These are phyloP conservation scores for Dendroctonus ponderosae DNA, from an alignment of 1,140 invertebrate genomes.

Conservation along the genomic window DNA sequence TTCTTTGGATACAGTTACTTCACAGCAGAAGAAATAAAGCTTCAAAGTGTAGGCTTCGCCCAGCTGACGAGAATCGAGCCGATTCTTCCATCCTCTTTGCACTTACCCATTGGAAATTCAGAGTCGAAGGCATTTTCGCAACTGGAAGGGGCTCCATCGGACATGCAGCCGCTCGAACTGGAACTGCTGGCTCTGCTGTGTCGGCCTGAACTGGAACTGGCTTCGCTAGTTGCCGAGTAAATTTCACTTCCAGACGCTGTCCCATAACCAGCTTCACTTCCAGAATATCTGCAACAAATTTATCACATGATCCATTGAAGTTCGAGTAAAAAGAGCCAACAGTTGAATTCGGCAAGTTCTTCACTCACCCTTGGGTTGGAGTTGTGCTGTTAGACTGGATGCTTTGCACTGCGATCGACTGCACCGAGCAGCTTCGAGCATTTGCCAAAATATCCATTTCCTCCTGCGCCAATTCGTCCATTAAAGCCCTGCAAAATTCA, in stretches of 20 bases:
- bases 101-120: slow-evolving; percentile 67
- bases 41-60: too few relatives aligned
- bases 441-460: slow-evolving; percentile 78
- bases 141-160: slow-evolving; percentile 68
- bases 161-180: slow-evolving; percentile 76
- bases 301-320: neutral
- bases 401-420: slow-evolving; percentile 58
- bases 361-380: slow-evolving; percentile 48
- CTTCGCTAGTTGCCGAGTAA: slow-evolving; percentile 47
- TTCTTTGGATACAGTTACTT: slow-evolving; percentile 2
- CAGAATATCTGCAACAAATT: slow-evolving; percentile 38
- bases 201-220: slow-evolving; percentile 49
- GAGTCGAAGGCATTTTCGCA: slow-evolving; percentile 76
- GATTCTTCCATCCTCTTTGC: neutral
- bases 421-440: slow-evolving; percentile 72
- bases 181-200: slow-evolving; percentile 73
- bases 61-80: neutral
- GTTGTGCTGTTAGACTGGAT: slow-evolving; percentile 44
- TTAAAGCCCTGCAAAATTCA: slow-evolving; percentile 50
- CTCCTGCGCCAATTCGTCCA: slow-evolving; percentile 82
- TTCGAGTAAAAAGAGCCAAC: too few relatives aligned
- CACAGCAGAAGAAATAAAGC: too few relatives aligned
- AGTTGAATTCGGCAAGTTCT: slow-evolving; percentile 33
- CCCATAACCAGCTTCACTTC: slow-evolving; percentile 49
- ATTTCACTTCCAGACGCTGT: slow-evolving; percentile 48